These are phyloP conservation scores for Ligdia adustata DNA, from an alignment of 2,888 invertebrate species.

Conservation along the genomic window DNA sequence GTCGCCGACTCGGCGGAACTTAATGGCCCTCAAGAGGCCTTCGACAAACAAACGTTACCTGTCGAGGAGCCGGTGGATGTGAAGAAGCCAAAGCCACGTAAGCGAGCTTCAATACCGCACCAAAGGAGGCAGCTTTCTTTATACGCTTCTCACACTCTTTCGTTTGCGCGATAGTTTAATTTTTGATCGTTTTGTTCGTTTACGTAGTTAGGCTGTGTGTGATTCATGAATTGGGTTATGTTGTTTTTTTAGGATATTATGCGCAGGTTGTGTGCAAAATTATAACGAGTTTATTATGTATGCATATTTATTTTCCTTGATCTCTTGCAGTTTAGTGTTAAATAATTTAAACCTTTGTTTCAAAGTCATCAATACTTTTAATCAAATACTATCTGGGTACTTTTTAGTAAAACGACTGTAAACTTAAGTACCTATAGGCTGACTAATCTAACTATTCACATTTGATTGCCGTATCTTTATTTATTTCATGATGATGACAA, in stretches of 20 bases:
- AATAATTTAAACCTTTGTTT: no score
- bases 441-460: no score
- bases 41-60: constrained; percentile 53
- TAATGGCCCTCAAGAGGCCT: constrained; percentile 59
- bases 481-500: no score
- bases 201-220: constrained; percentile 45
- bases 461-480: no score
- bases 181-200: constrained; percentile 36
- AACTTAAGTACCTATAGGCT: no score
- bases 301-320: no score
- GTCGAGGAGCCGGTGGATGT: constrained; percentile 47
- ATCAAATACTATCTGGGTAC: no score
- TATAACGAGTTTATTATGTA: no score
- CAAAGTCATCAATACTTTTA: no score
- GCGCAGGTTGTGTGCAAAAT: no score
- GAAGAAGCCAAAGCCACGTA: constrained; percentile 68
- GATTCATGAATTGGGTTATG: constrained; percentile 53
- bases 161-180: constrained; percentile 36
- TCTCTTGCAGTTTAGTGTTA: no score
- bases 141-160: constrained; percentile 57
- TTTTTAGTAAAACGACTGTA: no score
- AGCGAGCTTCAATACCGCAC: constrained; percentile 52
- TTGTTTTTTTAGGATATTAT: constrained; percentile 20
- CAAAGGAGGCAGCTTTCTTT: constrained; percentile 32
- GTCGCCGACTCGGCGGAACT: constrained; percentile 66